A percentile compares a stretch with the other conserved stretches of the same genome.
phyloP scores from a whole-genome alignment of 1,140 invertebrate genomes.

The Achroia grisella region DNA sequence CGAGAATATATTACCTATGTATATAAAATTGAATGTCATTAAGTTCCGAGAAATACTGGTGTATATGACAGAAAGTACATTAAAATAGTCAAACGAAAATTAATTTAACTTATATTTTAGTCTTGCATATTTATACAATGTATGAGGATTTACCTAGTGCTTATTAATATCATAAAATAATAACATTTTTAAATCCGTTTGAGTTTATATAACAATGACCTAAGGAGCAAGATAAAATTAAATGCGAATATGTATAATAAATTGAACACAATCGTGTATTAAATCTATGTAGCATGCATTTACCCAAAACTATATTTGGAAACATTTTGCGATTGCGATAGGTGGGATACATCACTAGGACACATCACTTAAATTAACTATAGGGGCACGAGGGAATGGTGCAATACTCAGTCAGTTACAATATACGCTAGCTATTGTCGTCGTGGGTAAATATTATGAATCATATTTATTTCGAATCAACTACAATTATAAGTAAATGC shows the following conservation, averaged over 20 bases:
- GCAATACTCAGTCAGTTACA: slow-evolving; percentile 9
- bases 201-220: slow-evolving; percentile 30
- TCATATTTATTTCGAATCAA: background rate
- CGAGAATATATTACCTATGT: slow-evolving; percentile 25
- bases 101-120: slow-evolving; percentile 30
- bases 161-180: slow-evolving; percentile 38
- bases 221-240: slow-evolving; percentile 23
- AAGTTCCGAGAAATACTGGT: slow-evolving; percentile 46
- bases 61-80: slow-evolving; percentile 19
- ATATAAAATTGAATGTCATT: slow-evolving; percentile 9
- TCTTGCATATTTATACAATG: slow-evolving; percentile 36
- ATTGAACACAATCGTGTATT: slow-evolving; percentile 37
- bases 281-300: background rate
- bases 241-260: slow-evolving; percentile 36
- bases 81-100: slow-evolving; percentile 21
- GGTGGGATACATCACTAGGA: slow-evolving; percentile 46
- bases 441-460: background rate
- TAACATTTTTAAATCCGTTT: slow-evolving; percentile 23
- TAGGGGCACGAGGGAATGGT: slow-evolving; percentile 23
- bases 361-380: slow-evolving; percentile 20
- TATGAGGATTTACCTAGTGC: slow-evolving; percentile 22
- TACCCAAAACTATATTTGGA: slow-evolving; percentile 12
- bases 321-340: slow-evolving; percentile 26
- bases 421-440: slow-evolving; percentile 6
- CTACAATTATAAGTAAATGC: background rate